Evolutionary conservation across 2,113 vertebrate genomes (phyloP), one percentile per base, ranked within the genome.

Genomic region (Toxotes chatareus): DNA sequence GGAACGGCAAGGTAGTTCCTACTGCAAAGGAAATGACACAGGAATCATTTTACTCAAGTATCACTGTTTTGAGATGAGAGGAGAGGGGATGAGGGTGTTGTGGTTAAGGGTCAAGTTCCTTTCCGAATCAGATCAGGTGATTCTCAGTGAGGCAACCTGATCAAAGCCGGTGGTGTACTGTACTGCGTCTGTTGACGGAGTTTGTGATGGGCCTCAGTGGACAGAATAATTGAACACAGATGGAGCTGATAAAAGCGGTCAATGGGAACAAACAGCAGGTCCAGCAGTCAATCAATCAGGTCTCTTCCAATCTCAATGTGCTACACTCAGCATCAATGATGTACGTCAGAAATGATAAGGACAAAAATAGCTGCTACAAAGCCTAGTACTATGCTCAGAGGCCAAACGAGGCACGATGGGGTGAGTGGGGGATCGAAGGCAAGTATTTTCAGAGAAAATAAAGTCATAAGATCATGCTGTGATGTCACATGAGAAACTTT

Each of bases 91-190:
- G 77, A 69, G 64, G 69, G 51, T 76, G 83, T 75, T 75, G 63
- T 46, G 74, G 83, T 81, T 81, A 81, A 87, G 93, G 86, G 79
- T 94, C 91, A 91, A 83, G 85, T 94, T 94, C 86, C 88, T 87
- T 91, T 93, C 87, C 76, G 79, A 92, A 93, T 93, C 85, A 87
- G 91, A 93, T 94, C 88, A 75, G 86, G 85, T 91, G 79, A 76
- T 89, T 90, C 87, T 77, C 53, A 44, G 63, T 12, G 56, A 80
- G 57, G 92, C 53, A 94, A 94, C 90, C 77, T 56, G 92, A 94
- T 91, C 90, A n/a, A 65, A 69, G 70, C 36, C 10, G 64, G 40
- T 5, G 55, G 87, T 84, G 86, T 65, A 61, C 59, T 68, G 60
- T 66, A 51, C 70, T 71, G 66, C 65, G 56, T 86, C 86, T 79